Conservation (phyloP, 2,113 vertebrate species). For the Cynoglossus semilaevis region DNA sequence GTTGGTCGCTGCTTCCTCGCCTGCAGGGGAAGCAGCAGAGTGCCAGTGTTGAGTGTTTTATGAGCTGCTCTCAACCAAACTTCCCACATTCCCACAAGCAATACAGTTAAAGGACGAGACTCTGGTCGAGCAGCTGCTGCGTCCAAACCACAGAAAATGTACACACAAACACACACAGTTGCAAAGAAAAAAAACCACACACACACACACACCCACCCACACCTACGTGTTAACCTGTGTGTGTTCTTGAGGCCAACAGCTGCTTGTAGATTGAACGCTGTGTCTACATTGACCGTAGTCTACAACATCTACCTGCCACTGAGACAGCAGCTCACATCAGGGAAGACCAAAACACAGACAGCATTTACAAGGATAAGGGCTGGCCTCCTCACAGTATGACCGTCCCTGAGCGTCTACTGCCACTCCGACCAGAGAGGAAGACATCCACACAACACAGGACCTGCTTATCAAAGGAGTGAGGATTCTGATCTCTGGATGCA, state of each 20-base stretch:
- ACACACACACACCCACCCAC: constrained; percentile 10
- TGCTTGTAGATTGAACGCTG: too few relatives aligned
- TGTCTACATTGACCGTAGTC: too few relatives aligned
- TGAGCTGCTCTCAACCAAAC: constrained; percentile 68
- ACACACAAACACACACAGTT: constrained; percentile 5
- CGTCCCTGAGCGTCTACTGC: too few relatives aligned
- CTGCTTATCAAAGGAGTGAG: too few relatives aligned
- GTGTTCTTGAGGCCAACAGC: neutral
- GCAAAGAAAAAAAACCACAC: constrained; percentile 15
- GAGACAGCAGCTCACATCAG: too few relatives aligned
- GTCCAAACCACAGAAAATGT: constrained; percentile 68
- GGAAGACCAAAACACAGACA: too few relatives aligned
- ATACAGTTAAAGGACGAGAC: constrained; percentile 71
- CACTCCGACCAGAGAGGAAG: too few relatives aligned
- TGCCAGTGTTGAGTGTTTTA: constrained; percentile 76
- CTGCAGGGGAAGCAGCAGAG: constrained; percentile 76
- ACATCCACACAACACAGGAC: too few relatives aligned
- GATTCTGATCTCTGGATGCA: too few relatives aligned
- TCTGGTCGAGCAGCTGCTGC: constrained; percentile 64
- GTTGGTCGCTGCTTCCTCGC: constrained; percentile 73
- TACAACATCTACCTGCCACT: too few relatives aligned
- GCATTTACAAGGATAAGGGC: too few relatives aligned
- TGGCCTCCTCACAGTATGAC: too few relatives aligned
- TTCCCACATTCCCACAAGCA: constrained; percentile 77
- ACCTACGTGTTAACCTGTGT: constrained; percentile 10